A percentile compares a stretch with the other conserved stretches of the same genome.
Conservation (phyloP, 2,888 invertebrate genomes). For the Ethmia dodecea region DNA sequence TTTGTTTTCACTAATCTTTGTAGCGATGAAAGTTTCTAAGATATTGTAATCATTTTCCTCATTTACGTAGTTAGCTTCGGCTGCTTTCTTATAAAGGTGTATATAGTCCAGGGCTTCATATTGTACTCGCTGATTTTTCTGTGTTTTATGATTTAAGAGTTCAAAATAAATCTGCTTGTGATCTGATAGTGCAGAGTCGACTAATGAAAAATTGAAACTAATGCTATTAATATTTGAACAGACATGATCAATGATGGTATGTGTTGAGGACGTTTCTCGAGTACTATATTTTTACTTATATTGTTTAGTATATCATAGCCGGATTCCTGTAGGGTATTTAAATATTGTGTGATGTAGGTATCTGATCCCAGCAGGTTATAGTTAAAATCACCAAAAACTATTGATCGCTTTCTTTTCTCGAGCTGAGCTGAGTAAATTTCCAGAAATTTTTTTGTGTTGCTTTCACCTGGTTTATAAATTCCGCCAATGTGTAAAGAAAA, state of each 20-base stretch:
- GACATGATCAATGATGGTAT: constrained; percentile 9
- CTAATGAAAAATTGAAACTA: constrained; percentile 5
- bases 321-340: constrained; percentile 6
- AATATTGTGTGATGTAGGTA: constrained; percentile 4
- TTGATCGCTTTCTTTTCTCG: constrained; percentile 9
- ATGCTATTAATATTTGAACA: constrained; percentile 5
- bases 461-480: constrained; percentile 10
- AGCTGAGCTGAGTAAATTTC: constrained; percentile 14
- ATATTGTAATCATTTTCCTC: neutral
- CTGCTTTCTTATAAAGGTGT: neutral
- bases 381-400: constrained; percentile 18
- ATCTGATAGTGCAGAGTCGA: constrained; percentile 9
- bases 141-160: neutral
- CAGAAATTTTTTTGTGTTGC: constrained; percentile 14
- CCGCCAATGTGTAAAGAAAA: neutral
- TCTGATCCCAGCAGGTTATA: constrained; percentile 11
- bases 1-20: constrained; percentile 12
- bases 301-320: constrained; percentile 9
- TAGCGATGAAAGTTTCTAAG: neutral
- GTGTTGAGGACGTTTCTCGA: constrained; percentile 2
- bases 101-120: constrained; percentile 7
- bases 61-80: neutral
- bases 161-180: constrained; percentile 12
- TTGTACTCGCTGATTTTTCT: neutral
- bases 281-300: constrained; percentile 3